phyloP scores from a whole-genome alignment of 2,797 vertebrate genomes.

The Percopsis omiscomaycus region DNA sequence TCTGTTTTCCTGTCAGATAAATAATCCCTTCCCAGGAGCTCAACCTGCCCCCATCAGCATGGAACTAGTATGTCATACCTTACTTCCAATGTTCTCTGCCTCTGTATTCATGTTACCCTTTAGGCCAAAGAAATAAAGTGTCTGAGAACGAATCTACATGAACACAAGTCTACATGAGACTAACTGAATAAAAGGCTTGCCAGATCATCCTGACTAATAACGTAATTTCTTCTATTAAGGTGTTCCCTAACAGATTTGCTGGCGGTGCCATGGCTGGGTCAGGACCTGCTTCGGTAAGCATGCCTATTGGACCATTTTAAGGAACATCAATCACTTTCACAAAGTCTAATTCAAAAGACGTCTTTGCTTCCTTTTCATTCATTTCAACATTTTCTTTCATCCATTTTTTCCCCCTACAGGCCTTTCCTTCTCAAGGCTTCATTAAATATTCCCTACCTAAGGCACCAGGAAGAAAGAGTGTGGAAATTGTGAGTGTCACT shows the following conservation, averaged over 20 bases:
- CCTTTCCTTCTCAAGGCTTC: constrained; percentile 64
- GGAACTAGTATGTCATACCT: constrained; percentile 68
- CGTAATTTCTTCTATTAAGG: constrained; percentile 37
- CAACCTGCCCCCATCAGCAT: constrained; percentile 69
- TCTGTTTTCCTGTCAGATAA: constrained; percentile 46
- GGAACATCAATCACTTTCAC: constrained; percentile 1
- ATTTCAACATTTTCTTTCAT: background rate
- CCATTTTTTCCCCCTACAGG: constrained; percentile 36
- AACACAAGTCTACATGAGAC: too few species aligned
- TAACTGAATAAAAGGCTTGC: too few species aligned
- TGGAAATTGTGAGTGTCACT: constrained; percentile 76
- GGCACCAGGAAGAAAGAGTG: constrained; percentile 76
- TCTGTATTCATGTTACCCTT: too few species aligned
- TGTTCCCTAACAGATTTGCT: constrained; percentile 67
- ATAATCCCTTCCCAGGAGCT: constrained; percentile 37
- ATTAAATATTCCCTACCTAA: constrained; percentile 80
- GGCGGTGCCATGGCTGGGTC: constrained; percentile 45
- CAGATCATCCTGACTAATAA: too few species aligned
- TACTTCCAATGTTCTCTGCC: background rate
- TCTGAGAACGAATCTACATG: too few species aligned
- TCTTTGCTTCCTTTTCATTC: background rate
- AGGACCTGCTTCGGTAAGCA: constrained; percentile 54
- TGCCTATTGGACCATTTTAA: background rate
- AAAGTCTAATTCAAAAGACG: background rate
- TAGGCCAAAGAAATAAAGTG: too few species aligned